phyloP scores from a whole-genome alignment of 1,140 invertebrate genomes.

The Meloidogyne chitwoodi region DNA sequence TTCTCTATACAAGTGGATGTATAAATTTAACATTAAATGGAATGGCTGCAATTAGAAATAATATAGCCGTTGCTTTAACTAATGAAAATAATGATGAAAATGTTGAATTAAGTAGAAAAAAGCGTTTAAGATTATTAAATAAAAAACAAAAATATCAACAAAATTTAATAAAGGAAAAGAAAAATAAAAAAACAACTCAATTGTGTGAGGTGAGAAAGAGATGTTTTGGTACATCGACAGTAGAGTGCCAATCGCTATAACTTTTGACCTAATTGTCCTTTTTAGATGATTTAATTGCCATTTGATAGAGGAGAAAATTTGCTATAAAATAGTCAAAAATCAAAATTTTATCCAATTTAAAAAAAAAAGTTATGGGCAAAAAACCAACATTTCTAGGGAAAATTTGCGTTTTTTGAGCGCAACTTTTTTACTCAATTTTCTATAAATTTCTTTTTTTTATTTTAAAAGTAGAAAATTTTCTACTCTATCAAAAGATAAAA shows the following conservation, averaged over 20 bases:
- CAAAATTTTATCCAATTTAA: background rate
- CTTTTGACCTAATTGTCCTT: background rate
- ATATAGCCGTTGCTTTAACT: conserved; percentile 5
- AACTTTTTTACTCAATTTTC: background rate
- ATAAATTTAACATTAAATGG: conserved; percentile 43
- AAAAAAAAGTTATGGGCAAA: background rate
- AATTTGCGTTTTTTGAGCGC: background rate
- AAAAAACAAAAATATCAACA: background rate
- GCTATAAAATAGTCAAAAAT: background rate
- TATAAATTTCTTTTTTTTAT: background rate
- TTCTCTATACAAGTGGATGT: conserved; percentile 50
- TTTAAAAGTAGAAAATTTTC: background rate
- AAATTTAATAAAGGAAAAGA: background rate
- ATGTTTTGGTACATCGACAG: background rate
- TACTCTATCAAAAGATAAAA: background rate
- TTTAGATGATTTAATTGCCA: background rate
- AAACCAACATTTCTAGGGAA: background rate
- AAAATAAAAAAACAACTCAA: conserved; percentile 30
- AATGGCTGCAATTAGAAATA: conserved; percentile 18
- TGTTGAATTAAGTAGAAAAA: background rate
- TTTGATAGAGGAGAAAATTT: background rate
- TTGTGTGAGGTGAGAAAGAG: conserved; percentile 31
- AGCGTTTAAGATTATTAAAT: background rate
- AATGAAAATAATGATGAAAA: background rate
- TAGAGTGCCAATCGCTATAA: background rate